phyloP scores from a whole-genome alignment of 1,140 invertebrate species.

The Leptoteleia sp. region DNA sequence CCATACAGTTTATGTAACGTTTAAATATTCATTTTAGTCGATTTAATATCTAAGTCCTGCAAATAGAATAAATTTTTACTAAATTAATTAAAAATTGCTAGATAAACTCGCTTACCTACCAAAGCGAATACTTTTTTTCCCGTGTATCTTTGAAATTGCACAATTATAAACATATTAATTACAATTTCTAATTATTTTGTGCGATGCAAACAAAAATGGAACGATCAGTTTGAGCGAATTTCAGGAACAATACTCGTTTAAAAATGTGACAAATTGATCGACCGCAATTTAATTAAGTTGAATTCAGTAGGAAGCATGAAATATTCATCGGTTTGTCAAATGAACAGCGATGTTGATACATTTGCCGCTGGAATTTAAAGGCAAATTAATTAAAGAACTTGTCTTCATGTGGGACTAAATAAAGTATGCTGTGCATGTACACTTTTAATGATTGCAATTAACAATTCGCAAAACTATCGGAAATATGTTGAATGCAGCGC shows the following conservation, averaged over 20 bases:
- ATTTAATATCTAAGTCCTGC: too few species aligned
- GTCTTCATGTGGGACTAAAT: background rate
- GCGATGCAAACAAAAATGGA: background rate
- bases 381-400: slow-evolving; percentile 7
- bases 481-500: slow-evolving; percentile 22
- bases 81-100: too few species aligned
- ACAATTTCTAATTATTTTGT: too few species aligned
- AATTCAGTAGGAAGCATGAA: background rate
- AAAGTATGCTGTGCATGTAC: slow-evolving; percentile 1
- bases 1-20: too few species aligned
- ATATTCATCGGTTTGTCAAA: slow-evolving; percentile 13
- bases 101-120: too few species aligned
- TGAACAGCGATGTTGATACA: background rate
- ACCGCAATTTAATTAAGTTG: background rate
- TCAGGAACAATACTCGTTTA: too few species aligned
- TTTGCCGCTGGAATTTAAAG: background rate
- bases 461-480: slow-evolving; percentile 12
- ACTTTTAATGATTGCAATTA: slow-evolving; percentile 12
- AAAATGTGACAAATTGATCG: background rate
- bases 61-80: too few species aligned
- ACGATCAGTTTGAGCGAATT: background rate
- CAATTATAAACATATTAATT: too few species aligned
- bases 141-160: too few species aligned
- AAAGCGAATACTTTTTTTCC: too few species aligned
- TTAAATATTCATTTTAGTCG: too few species aligned